Evolutionary conservation across 1,140 invertebrate genomes (phyloP).

Genomic region (Frieseomelitta varia): DNA sequence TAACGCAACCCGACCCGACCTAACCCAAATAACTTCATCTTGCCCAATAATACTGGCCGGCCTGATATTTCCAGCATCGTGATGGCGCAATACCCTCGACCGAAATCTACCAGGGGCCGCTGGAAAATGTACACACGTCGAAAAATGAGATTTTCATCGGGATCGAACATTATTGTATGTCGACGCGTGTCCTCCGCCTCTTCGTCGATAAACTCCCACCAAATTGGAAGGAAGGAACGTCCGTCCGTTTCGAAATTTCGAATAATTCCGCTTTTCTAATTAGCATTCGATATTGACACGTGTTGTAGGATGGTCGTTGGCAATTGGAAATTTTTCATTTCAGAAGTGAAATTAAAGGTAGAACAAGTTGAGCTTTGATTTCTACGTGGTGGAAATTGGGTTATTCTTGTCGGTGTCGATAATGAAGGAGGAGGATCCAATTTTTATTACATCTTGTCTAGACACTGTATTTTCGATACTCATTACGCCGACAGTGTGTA

Average conservation of each 20-base stretch:
- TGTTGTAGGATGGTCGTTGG: too few relatives aligned
- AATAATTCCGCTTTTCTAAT: not conserved
- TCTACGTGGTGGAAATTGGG: too few relatives aligned
- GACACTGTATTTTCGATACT: too few relatives aligned
- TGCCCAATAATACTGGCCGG: conserved; percentile 63
- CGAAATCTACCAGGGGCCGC: conserved; percentile 45
- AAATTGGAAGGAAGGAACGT: too few relatives aligned
- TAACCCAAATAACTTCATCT: conserved; percentile 71
- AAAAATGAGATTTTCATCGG: conserved; percentile 67
- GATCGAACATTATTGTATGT: conserved; percentile 31
- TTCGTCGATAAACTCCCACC: conserved; percentile 1
- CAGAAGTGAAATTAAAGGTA: too few relatives aligned
- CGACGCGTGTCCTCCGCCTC: conserved; percentile 18
- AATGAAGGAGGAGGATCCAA: too few relatives aligned
- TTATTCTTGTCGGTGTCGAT: too few relatives aligned
- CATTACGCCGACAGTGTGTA: too few relatives aligned
- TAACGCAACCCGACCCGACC: conserved; percentile 64
- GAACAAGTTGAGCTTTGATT: too few relatives aligned
- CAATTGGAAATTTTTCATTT: too few relatives aligned
- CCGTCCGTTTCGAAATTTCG: not conserved
- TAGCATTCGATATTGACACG: not conserved
- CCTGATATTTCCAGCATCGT: conserved; percentile 59
- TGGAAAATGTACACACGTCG: conserved; percentile 46
- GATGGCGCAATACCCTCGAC: conserved; percentile 54
- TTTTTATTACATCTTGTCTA: too few relatives aligned